A percentile compares a stretch with the other conserved stretches of the same genome.
These are phyloP conservation scores for Heteromormyrus szaboi DNA, from an alignment of 2,797 vertebrate species.

Conservation along the genomic window DNA sequence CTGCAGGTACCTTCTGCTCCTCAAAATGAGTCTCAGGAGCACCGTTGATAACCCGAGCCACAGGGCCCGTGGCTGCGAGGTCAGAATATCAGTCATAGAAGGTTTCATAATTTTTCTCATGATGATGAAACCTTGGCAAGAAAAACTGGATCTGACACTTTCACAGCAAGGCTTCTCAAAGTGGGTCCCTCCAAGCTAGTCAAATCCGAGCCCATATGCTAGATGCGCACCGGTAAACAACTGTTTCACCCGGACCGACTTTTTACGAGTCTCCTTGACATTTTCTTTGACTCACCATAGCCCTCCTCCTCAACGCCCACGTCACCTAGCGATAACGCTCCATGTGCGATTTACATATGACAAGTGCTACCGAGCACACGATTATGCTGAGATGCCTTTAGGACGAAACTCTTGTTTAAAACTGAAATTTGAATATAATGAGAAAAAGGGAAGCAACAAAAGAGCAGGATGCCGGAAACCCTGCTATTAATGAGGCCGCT, in stretches of 20 bases:
- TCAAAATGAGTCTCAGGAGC: background rate
- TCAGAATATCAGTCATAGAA: background rate
- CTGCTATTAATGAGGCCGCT: background rate
- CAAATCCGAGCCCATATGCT: background rate
- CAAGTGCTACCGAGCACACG: background rate
- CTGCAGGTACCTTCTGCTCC: background rate
- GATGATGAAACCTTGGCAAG: background rate
- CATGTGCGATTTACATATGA: slow-evolving; percentile 12
- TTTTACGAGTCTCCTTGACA: slow-evolving; percentile 9
- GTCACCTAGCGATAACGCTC: background rate
- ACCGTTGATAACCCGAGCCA: background rate
- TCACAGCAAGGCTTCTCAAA: background rate
- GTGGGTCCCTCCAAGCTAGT: background rate
- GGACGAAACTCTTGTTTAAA: background rate
- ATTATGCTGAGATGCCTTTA: background rate
- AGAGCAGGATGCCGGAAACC: background rate
- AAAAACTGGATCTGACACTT: background rate
- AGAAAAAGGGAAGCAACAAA: background rate
- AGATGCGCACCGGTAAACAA: background rate
- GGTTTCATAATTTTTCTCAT: background rate
- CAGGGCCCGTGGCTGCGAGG: background rate
- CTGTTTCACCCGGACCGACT: background rate
- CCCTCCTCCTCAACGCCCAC: background rate
- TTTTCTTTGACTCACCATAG: background rate
- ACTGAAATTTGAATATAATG: background rate